phyloP scores from a whole-genome alignment of 2,113 vertebrate genomes.

The Mobula hypostoma region DNA sequence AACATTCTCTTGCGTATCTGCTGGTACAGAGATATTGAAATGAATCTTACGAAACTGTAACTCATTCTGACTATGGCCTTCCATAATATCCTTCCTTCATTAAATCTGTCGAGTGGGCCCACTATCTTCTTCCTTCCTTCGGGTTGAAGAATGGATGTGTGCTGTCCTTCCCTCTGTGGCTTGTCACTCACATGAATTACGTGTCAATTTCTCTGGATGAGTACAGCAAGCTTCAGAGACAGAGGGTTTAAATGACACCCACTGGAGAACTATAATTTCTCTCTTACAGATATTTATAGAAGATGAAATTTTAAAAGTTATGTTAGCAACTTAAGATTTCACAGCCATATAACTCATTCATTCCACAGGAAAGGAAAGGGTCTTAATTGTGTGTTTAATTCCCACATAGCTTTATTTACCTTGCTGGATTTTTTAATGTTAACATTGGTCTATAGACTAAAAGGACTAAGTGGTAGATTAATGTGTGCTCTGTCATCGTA shows the following conservation, averaged over 20 bases:
- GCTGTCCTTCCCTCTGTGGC: not conserved
- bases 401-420: not conserved
- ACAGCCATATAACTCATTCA: not conserved
- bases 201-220: not conserved
- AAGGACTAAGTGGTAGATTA: not conserved
- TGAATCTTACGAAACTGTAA: not conserved
- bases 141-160: not conserved
- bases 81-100: not conserved
- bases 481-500: not conserved
- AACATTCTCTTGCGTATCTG: not conserved
- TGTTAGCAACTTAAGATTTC: not conserved
- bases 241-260: not conserved
- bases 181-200: not conserved
- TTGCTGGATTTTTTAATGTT: not conserved
- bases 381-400: not conserved
- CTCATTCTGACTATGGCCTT: too few species aligned
- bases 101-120: not conserved
- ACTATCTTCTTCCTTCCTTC: not conserved
- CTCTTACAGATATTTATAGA: not conserved
- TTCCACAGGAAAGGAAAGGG: not conserved
- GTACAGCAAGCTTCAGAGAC: not conserved
- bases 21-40: not conserved
- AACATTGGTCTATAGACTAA: not conserved
- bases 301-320: not conserved
- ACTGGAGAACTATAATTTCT: not conserved